Conservation (phyloP, 2,797 vertebrate genomes). For the Furcifer pardalis region DNA sequence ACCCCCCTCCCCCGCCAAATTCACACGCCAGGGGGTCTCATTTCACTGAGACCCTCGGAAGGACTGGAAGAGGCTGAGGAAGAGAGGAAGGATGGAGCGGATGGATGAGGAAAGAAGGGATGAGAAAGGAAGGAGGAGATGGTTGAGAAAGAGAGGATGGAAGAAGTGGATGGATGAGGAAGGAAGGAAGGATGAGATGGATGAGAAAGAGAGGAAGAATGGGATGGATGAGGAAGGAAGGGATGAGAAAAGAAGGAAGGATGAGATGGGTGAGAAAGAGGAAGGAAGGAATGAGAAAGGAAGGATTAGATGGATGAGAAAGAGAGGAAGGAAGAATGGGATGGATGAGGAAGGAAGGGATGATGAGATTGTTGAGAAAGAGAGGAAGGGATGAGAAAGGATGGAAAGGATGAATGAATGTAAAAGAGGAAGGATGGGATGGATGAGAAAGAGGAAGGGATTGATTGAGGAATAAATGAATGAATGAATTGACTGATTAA, state of each 20-base stretch:
- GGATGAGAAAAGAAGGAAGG: no score
- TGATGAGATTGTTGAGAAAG: neutral
- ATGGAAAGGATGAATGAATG: no score
- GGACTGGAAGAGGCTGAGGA: neutral
- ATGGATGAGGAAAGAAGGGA: no score
- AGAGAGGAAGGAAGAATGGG: neutral
- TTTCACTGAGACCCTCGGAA: neutral
- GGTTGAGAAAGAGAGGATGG: neutral
- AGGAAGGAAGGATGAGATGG: neutral
- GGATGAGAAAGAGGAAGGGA: no score
- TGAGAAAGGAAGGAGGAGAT: neutral
- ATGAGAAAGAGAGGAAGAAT: neutral
- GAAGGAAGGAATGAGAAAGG: neutral
- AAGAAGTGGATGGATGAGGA: no score
- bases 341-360: no score
- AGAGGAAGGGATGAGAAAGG: no score
- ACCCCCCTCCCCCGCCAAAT: no score
- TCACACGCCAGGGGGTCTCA: no score
- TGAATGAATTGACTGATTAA: no score
- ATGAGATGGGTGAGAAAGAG: neutral
- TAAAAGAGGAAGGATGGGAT: no score
- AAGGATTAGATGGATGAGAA: neutral
- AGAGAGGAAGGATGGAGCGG: no score
- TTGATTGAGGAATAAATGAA: neutral
- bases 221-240: neutral